Evolutionary conservation across 2,797 vertebrate genomes (phyloP).

Genomic region (Nannoperca australis): DNA sequence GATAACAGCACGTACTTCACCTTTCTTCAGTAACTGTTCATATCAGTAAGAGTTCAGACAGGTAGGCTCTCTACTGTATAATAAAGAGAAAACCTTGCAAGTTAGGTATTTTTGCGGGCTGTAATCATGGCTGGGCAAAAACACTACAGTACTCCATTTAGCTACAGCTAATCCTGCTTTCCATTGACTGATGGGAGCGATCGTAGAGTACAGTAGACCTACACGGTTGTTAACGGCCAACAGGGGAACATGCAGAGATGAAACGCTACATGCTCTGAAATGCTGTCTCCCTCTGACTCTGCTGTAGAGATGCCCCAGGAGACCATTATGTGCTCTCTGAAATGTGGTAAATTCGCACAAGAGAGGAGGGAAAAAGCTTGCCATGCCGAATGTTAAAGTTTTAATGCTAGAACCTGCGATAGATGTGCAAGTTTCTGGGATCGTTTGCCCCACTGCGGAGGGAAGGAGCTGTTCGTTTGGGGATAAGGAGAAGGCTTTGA

Average conservation of each 20-base stretch:
- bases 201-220: conserved; percentile 50
- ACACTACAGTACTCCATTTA: conserved; percentile 35
- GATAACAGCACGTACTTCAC: conserved; percentile 17
- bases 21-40: background rate
- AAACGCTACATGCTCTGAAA: conserved; percentile 59
- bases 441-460: conserved; percentile 16
- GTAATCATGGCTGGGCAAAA: conserved; percentile 35
- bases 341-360: conserved; percentile 53
- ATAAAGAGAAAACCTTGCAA: background rate
- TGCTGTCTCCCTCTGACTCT: conserved; percentile 28
- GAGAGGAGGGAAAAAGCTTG: conserved; percentile 27
- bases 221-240: conserved; percentile 50
- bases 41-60: background rate
- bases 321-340: conserved; percentile 62
- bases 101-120: conserved; percentile 8
- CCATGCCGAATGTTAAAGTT: conserved; percentile 18
- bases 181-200: conserved; percentile 35
- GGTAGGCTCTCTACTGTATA: background rate
- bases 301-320: conserved; percentile 53
- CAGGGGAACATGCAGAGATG: conserved; percentile 54
- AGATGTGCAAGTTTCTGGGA: conserved; percentile 46
- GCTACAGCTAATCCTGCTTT: conserved; percentile 38
- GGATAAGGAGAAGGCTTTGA: conserved; percentile 57
- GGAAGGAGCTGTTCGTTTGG: conserved; percentile 46
- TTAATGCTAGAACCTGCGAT: conserved; percentile 31